Base-by-base conservation (phyloP, 2,888 invertebrate genomes). In the Galerucella nymphaeae region DNA sequence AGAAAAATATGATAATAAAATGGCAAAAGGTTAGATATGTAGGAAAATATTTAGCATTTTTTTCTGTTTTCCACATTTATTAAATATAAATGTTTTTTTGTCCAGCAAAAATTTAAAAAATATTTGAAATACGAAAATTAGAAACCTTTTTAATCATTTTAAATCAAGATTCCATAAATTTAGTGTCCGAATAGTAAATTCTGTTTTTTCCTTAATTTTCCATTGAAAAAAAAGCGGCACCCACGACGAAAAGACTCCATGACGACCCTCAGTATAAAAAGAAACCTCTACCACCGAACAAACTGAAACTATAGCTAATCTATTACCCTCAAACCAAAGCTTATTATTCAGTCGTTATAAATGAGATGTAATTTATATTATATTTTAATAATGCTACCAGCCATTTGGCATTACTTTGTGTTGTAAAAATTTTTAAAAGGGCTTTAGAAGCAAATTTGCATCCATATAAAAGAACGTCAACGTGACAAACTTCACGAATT, bases 341-440 rank as follows among this genome's bases (percentile, higher is more conserved):
- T 82, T 82, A 81, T 81, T 81, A 81, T 81, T 79, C 75, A 79
- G 77, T 71, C 80, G 77, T 81, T 82, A 84, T 82, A 83, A 84
- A 84, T 80, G 82, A 79, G 78, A 41, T 75, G 81, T 79, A 82
- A 82, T 84, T 84, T 83, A 82, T 84, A 83, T 83, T 81, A 81
- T 81, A 82, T 82, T 83, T 84, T 84, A 84, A 84, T 83, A 83
- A 83, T 81, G 81, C 81, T 80, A 81, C 81, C 82, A 79, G 79
- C 80, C 82, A 80, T 83, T 83, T 83, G 82, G 82, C 82, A 79
- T 80, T 79, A 80, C 79, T 80, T 80, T 78, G 77, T 73, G 75
- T 70, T 70, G 71, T 62, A 70, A 72, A 72, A 71, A 70, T 73
- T 57, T 70, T 73, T 67, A 67, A 75, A 73, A 80, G 79, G 75